Base-by-base conservation (phyloP, 2,113 vertebrate genomes). In the Ceyx melanurus region DNA sequence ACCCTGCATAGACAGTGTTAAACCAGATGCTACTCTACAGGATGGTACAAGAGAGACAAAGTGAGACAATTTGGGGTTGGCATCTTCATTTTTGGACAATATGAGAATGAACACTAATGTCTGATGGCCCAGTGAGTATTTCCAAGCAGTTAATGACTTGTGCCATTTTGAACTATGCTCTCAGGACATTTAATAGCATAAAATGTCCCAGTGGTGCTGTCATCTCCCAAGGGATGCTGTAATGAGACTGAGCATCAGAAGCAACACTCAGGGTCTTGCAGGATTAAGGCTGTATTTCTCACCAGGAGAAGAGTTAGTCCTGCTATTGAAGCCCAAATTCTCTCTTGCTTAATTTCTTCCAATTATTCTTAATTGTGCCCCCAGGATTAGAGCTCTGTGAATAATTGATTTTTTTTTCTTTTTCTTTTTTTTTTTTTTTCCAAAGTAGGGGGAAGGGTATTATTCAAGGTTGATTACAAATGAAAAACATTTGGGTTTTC, bases 321-420 rank as follows among this genome's bases (percentile, higher is more conserved):
- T 79, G 0, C 58, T 84, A 9, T 29, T 79, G 53, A 90, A 92
- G 12, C 28, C 42, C 50, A 6, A 60, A 90, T 82, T 88, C 50
- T 67, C 85, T 70, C 76, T 86, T 18, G 23, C 70, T 95, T 95
- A 95, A 94, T 95, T 93, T 94, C 77, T 92, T 86, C 77, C 90
- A 91, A 88, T 94, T 93, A 78, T 77, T 92, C 73, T 77, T 94
- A 93, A 91, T 96, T 88, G 73, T 81, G 74, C 93, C 93, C 91
- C 57, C 66, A 91, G 94, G 91, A 95, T 16, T 26, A 85, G 50
- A 85, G 37, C 37, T 87, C 57, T 93, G 61, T 72, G 77, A 93
- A 91, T 79, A 94, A 93, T 92, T 89, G 86, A 95, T 86, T 90
- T 75, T 74, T 54, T 10, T 26, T 72, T 60, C 85, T 28, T n/a